These are phyloP conservation scores for Phrynocephalus forsythii DNA, from an alignment of 2,797 vertebrate species.

Conservation along the genomic window DNA sequence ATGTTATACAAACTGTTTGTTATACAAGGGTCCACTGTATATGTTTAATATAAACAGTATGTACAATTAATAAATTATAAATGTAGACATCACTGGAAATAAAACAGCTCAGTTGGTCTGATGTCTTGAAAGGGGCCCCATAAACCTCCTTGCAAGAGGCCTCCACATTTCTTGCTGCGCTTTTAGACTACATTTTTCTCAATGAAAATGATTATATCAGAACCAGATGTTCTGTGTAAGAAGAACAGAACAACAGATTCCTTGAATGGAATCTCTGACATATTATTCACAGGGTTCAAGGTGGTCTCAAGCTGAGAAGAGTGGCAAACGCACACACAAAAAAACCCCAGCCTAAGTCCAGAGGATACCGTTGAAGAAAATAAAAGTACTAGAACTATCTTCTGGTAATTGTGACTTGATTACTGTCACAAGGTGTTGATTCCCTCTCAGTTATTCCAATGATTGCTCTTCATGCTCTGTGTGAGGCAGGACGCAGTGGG, in stretches of 20 bases:
- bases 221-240: constrained; percentile 56
- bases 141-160: constrained; percentile 20
- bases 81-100: constrained; percentile 9
- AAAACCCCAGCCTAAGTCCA: background rate
- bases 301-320: constrained; percentile 27
- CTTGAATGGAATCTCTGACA: constrained; percentile 28
- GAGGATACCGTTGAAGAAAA: background rate
- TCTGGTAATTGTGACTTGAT: background rate
- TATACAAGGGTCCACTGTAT: no score
- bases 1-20: no score
- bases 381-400: no score
- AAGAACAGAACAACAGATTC: constrained; percentile 23
- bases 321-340: background rate
- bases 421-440: background rate
- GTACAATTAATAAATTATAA: constrained; percentile 13
- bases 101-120: constrained; percentile 10
- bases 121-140: constrained; percentile 18
- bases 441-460: background rate
- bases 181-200: constrained; percentile 62
- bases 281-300: constrained; percentile 33
- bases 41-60: background rate
- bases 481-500: no score
- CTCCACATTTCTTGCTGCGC: constrained; percentile 26
- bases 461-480: no score
- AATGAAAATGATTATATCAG: constrained; percentile 47